Base-by-base conservation (phyloP, 2,113 vertebrate genomes). In the Varanus komodoensis region DNA sequence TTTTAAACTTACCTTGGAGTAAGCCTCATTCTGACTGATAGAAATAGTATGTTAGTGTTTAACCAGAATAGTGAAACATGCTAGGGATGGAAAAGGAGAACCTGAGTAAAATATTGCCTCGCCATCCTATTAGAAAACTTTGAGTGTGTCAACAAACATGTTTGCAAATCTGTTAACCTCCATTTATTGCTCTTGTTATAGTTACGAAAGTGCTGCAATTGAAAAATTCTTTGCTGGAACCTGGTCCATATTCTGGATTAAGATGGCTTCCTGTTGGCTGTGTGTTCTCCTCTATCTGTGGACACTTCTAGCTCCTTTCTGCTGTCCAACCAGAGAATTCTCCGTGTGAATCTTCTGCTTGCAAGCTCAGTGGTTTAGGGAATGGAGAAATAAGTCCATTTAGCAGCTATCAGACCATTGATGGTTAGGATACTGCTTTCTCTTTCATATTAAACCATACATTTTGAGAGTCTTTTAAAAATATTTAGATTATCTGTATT, bases 161-260 rank as follows among this genome's bases (percentile, higher is more conserved):
- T 29, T 52, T 6, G 88, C 5, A 88, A 69, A 71, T 6, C 0
- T 6, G 34, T 69, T 73, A 67, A n/a, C 64, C 21, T 87, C 23
- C 52, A 29, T 29, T 54, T 21, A 32, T 85, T n/a, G 50, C 3
- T 0, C 50, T 17, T 44, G 87, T 93, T 67, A 83, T 97, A 99
- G 99, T 93, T 99, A 98, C 0, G 97, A 98, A 87, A 93, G 96
- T 52, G 98, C 99, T 92, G 96, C 98, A 95, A 98, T 99, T 9
- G 98, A 99, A 96, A 98, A 97, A 88, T 97, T 99, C 92, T 97
- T 99, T 94, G 98, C 97, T 0, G 98, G 98, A 29, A 99, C 98
- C 96, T 98, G 97, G 98, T 99, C 99, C 2, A 98, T 98, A 91
- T 99, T 99, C 97, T 99, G 99, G 99, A 97, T 99, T 94, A 99